These are phyloP conservation scores for Hylomyscus alleni DNA, from an alignment of 2,797 vertebrate species.

Conservation along the genomic window DNA sequence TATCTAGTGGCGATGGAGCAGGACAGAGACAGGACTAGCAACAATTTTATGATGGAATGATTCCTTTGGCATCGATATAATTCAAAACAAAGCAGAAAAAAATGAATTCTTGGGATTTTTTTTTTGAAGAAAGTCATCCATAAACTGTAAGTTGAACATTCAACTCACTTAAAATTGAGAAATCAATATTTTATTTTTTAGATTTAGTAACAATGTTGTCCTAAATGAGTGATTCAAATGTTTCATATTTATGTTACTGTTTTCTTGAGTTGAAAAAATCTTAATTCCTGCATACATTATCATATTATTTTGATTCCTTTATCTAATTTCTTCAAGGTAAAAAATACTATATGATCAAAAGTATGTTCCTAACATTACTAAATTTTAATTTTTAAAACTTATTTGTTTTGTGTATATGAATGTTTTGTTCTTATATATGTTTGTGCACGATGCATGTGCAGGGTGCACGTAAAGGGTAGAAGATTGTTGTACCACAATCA, in stretches of 20 bases:
- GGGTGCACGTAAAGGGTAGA: background rate
- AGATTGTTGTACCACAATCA: background rate
- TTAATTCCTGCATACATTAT: background rate
- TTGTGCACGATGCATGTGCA: background rate
- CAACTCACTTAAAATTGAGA: slow-evolving; percentile 48
- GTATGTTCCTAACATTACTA: background rate
- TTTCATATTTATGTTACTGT: background rate
- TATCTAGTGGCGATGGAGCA: background rate
- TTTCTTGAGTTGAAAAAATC: slow-evolving; percentile 1
- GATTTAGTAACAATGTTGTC: slow-evolving; percentile 13
- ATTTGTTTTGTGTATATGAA: background rate
- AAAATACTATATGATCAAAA: background rate
- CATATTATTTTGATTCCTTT: background rate
- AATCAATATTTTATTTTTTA: slow-evolving; percentile 29
- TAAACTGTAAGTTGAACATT: slow-evolving; percentile 27
- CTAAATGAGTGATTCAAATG: background rate
- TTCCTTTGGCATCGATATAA: slow-evolving; percentile 2
- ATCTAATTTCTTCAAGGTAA: background rate
- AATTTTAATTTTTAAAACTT: background rate
- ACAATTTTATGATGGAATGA: background rate
- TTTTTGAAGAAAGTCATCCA: slow-evolving; percentile 37
- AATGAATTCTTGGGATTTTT: background rate
- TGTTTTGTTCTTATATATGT: background rate
- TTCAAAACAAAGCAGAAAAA: slow-evolving; percentile 63
- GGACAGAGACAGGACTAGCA: background rate